A percentile compares a stretch with the other conserved stretches of the same genome.
Evolutionary conservation across 2,797 vertebrate genomes (phyloP).

Genomic region (Gallinago nigripennis): DNA sequence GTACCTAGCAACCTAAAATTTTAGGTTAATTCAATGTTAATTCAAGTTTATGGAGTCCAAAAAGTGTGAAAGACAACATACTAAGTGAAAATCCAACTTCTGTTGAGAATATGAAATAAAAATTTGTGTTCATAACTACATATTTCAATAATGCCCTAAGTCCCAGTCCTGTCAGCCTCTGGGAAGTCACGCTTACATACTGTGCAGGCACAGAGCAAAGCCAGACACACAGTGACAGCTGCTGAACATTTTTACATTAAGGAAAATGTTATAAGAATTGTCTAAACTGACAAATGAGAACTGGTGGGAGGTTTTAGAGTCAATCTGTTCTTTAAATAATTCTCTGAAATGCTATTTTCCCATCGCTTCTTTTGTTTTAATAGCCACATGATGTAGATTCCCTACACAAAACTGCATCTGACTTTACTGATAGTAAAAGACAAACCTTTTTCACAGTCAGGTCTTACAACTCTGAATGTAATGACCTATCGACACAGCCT

Average conservation of each 20-base stretch:
- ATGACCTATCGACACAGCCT: background rate
- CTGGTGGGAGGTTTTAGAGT: background rate
- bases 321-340: background rate
- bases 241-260: background rate
- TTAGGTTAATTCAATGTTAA: background rate
- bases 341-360: background rate
- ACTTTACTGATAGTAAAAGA: background rate
- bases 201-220: background rate
- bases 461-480: background rate
- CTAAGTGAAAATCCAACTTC: background rate
- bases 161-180: background rate
- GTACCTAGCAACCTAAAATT: background rate
- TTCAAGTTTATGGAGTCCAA: background rate
- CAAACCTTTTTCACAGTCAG: background rate
- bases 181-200: background rate
- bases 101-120: background rate
- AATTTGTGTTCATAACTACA: background rate
- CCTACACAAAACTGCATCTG: background rate
- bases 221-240: background rate
- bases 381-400: background rate
- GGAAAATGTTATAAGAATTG: background rate
- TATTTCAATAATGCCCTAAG: background rate
- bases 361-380: background rate
- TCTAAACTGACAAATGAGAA: background rate
- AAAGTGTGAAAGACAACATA: background rate